phyloP scores from a whole-genome alignment of 2,797 vertebrate genomes.

The Siniperca undulata region DNA sequence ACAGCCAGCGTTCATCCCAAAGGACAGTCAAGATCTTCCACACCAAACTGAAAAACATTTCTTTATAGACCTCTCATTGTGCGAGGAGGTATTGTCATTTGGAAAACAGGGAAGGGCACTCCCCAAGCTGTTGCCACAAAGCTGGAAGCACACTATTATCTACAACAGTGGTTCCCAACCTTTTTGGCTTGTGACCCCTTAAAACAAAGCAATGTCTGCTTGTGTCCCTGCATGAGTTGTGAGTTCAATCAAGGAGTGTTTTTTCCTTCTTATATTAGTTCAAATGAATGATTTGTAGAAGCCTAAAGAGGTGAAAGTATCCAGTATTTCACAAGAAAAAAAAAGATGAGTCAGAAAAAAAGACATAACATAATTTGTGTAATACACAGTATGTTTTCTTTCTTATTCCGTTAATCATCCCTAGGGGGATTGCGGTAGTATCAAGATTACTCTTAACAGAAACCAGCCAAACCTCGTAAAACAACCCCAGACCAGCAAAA shows the following conservation, averaged over 20 bases:
- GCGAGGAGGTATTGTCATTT: neutral
- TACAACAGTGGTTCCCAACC: neutral
- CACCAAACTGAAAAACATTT: neutral
- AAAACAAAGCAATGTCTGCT: neutral
- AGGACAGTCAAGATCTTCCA: neutral
- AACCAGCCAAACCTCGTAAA: neutral
- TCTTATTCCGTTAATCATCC: neutral
- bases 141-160: neutral
- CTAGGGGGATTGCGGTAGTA: neutral
- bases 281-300: neutral
- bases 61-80: neutral
- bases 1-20: neutral
- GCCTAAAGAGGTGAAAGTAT: too few relatives aligned
- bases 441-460: neutral
- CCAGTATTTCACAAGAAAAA: too few relatives aligned
- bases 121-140: neutral
- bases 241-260: neutral
- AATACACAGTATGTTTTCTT: neutral
- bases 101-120: neutral
- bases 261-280: neutral
- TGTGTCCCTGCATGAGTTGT: neutral
- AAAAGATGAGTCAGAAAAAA: neutral
- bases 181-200: neutral
- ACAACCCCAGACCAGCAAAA: neutral
- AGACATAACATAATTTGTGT: neutral